phyloP scores from a whole-genome alignment of 2,797 vertebrate species.

The Balearica regulorum region DNA sequence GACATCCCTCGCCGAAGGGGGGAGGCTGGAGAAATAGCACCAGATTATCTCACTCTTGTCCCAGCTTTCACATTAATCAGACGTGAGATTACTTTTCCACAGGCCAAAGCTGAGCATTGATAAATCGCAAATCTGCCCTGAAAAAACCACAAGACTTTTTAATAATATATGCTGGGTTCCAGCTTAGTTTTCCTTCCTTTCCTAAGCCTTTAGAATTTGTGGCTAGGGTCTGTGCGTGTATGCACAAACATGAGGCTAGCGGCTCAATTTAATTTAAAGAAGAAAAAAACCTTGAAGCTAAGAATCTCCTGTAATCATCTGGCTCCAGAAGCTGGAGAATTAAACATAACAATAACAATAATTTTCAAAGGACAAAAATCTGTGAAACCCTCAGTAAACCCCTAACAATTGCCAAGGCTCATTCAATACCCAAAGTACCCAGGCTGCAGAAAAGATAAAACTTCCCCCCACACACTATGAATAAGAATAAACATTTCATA shows the following conservation, averaged over 20 bases:
- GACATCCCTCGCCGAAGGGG: accelerated
- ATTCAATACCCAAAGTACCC: neutral
- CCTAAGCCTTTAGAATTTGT: neutral
- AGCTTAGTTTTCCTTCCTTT: neutral
- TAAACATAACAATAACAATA: neutral
- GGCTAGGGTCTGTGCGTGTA: neutral
- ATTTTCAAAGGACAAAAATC: neutral
- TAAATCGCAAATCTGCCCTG: neutral
- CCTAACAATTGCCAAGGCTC: neutral
- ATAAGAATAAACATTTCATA: neutral
- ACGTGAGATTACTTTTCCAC: neutral
- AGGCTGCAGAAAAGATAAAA: neutral
- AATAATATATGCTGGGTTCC: neutral
- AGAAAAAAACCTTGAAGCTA: neutral
- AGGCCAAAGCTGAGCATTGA: neutral
- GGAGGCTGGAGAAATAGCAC: neutral
- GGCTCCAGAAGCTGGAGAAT: neutral
- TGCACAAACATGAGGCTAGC: neutral
- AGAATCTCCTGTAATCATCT: neutral
- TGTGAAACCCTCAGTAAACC: neutral
- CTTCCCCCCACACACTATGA: neutral
- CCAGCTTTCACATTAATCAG: neutral
- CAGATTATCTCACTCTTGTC: neutral
- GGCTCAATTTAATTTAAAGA: neutral
- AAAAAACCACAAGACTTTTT: neutral